Conservation (phyloP, 2,888 invertebrate genomes). For the Drosophila macrospina region DNA sequence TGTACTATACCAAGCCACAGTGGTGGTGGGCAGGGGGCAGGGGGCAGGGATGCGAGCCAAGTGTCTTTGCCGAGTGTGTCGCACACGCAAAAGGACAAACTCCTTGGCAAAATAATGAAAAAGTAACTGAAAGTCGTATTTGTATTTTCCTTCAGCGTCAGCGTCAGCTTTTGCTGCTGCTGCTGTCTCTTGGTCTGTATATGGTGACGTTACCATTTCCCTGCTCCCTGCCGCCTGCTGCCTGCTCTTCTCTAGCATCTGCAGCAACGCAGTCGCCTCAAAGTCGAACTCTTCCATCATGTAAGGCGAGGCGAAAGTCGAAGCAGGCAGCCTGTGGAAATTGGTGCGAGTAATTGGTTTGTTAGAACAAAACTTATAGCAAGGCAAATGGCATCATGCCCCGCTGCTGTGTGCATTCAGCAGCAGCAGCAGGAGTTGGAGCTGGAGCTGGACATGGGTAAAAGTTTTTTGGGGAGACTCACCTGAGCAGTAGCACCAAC, state of each 20-base stretch:
- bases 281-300: conserved; percentile 80
- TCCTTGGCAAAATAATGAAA: conserved; percentile 81
- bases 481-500: conserved; percentile 47
- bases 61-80: conserved; percentile 56
- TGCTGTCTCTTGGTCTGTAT: background rate
- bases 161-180: conserved; percentile 9
- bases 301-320: conserved; percentile 54
- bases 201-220: conserved; percentile 2
- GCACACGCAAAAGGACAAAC: conserved; percentile 76
- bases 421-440: conserved; percentile 35
- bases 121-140: conserved; percentile 81
- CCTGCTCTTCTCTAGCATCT: background rate
- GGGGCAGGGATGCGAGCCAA: conserved; percentile 54
- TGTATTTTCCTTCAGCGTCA: conserved; percentile 71
- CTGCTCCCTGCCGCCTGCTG: background rate
- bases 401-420: too few relatives aligned
- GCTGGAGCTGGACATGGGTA: conserved; percentile 65
- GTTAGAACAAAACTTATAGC: conserved; percentile 79
- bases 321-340: conserved; percentile 71
- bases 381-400: conserved; percentile 56
- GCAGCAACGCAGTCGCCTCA: conserved; percentile 40
- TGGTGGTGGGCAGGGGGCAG: too few relatives aligned
- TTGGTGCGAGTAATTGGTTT: conserved; percentile 81
- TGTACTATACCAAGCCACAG: conserved; percentile 18
- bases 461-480: conserved; percentile 58